Evolutionary conservation across 2,888 invertebrate species (phyloP).

Genomic region (Andrena dorsata): DNA sequence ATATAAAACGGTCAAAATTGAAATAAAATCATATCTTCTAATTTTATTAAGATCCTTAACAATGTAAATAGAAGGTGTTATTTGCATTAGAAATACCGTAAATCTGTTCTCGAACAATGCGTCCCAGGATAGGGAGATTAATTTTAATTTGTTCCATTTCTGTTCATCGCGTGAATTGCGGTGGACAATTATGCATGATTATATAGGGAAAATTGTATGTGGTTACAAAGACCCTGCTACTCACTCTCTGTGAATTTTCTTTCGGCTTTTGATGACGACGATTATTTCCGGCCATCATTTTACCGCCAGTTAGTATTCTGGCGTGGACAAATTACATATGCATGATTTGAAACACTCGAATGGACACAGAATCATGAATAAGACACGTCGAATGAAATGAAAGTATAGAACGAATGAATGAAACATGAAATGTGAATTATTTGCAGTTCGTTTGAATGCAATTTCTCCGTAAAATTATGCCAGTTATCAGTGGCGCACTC

Average conservation of each 20-base stretch:
- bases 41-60: neutral
- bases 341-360: neutral
- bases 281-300: neutral
- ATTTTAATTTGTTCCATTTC: conserved; percentile 20
- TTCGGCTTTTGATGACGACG: neutral
- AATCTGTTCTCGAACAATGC: neutral
- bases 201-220: conserved; percentile 5
- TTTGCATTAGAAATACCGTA: neutral
- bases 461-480: too few species aligned
- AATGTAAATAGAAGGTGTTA: neutral
- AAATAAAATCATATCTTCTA: too few species aligned
- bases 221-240: neutral
- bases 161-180: conserved; percentile 2
- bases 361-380: neutral
- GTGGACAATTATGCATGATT: conserved; percentile 12
- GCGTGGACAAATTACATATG: neutral
- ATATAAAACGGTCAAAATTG: too few species aligned
- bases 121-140: neutral
- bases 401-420: neutral
- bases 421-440: neutral
- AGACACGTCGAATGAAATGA: neutral
- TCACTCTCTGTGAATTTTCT: neutral
- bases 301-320: neutral
- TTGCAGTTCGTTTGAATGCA: neutral
- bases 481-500: too few species aligned